Base-by-base conservation (phyloP, 2,113 vertebrate genomes). In the Myrmophylax atrothorax region DNA sequence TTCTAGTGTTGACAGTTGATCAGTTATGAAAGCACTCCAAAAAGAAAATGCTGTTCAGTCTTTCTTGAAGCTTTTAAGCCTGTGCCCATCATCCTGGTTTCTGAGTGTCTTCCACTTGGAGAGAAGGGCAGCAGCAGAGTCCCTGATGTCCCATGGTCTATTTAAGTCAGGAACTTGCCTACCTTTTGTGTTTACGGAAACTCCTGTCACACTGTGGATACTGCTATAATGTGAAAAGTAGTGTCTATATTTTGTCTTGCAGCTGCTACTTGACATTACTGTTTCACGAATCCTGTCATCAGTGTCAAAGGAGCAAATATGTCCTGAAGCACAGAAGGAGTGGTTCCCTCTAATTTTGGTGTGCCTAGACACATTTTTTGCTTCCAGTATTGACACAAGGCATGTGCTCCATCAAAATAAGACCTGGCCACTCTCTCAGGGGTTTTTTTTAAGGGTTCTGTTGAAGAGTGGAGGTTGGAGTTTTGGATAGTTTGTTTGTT, bases 401-500 rank as follows among this genome's bases (percentile, higher is more conserved):
- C 37, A 31, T 42, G 37, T 44, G 37, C 13, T 74, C 4, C 19
- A 28, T 66, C 44, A 42, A 42, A 68, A 42, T 42, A 42, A 64
- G 22, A 63, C 22, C 31, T 50, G 44, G 11, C 49, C 19, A 26
- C 7, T 37, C 23, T 58, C 18, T 92, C 4, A 35, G 12, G 7
- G 3, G 4, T 28, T 33, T 33, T 79, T 46, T 23, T 16, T 2
- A 13, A 70, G 4, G 8, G 8, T 20, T 47, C 22, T 59, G 3
- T 42, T 59, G 6, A 1, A 5, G 9, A 5, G 1, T 15, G 23
- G 28, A 18, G 38, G 28, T 3, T 53, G 20, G 10, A 4, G 8
- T 17, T 82, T 81, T 60, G 60, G 18, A 42, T 37, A 9, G 18
- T 38, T 56, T 31, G 3, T 18, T 18, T 29, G 7, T 28, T 33